These are phyloP conservation scores for Gephyroberyx darwinii DNA, from an alignment of 2,797 vertebrate species.

Conservation along the genomic window DNA sequence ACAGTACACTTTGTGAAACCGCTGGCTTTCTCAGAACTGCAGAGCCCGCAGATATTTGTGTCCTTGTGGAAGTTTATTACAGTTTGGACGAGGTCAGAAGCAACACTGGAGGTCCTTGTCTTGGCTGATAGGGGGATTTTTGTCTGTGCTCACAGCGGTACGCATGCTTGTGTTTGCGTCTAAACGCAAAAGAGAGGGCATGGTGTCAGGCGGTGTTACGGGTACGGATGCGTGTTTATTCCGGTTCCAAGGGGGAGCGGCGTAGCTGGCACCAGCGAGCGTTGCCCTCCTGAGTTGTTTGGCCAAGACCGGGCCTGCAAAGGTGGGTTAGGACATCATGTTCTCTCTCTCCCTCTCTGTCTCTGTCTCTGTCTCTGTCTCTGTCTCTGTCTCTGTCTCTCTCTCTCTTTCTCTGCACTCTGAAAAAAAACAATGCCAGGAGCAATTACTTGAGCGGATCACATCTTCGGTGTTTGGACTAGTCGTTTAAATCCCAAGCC, in stretches of 20 bases:
- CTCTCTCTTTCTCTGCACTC: too few species aligned
- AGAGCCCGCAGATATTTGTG: constrained; percentile 9
- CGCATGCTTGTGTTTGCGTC: not conserved
- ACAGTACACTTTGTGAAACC: constrained; percentile 27
- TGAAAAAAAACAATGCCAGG: not conserved
- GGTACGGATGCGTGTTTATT: not conserved
- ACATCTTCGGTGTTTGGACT: not conserved
- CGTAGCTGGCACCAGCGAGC: not conserved
- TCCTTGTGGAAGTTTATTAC: constrained; percentile 17
- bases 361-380: too few species aligned
- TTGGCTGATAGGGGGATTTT: not conserved
- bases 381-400: too few species aligned
- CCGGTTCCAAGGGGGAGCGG: constrained; percentile 37
- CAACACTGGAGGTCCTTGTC: not conserved
- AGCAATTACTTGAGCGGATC: constrained; percentile 45
- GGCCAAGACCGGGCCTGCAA: constrained; percentile 25
- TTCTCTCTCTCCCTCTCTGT: constrained; percentile 16
- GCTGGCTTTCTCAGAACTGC: constrained; percentile 15
- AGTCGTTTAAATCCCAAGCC: constrained; percentile 26
- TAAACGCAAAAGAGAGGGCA: not conserved
- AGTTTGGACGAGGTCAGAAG: not conserved
- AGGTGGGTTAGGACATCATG: constrained; percentile 36
- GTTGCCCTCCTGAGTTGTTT: constrained; percentile 1
- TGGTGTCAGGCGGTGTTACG: not conserved
- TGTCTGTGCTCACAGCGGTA: not conserved